Base-by-base conservation (phyloP, 2,113 vertebrate species). In the Lagopus muta region DNA sequence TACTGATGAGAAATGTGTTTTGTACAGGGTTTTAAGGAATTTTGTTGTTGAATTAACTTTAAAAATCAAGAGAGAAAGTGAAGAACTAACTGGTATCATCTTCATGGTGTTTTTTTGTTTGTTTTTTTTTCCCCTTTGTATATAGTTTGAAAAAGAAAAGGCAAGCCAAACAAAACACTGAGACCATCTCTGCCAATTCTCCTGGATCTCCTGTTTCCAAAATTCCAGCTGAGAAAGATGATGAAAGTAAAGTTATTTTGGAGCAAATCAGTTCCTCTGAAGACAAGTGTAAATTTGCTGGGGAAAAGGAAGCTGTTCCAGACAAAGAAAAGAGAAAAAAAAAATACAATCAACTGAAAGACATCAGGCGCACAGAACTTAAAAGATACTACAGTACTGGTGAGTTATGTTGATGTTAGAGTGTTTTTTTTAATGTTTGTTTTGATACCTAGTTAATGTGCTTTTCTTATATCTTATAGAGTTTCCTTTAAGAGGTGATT, bases 241-340 rank as follows among this genome's bases (percentile, higher is more conserved):
- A 97, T 67, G 80, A 86, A 84, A 95, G 93, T 45, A 94, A 97
- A 90, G 94, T 91, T 83, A 91, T 97, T 96, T 89, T 97, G 94
- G 97, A 97, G 42, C 97, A 98, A 95, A 93, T 95, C 65, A 91
- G 94, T 91, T 96, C 92, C 47, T 96, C 94, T 66, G 96, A 96
- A 96, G 97, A 97, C 57, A 98, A 96, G 54, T 92, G 79, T 94
- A 97, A 89, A 85, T 52, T 94, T 86, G 64, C 96, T 95, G 96
- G 77, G 87, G 97, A 96, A 92, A 97, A 97, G 77, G 97, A 97
- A 47, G 87, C 48, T 58, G 32, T 57, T 70, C 82, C 96, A 43
- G 98, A 98, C 77, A 98, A 97, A 64, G 97, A 98, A 89, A 98
- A 98, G 88, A 98, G 96, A 54, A 98, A 98, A 96, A 98, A 98